These are phyloP conservation scores for Papilio protenor DNA, from an alignment of 2,888 invertebrate species.

Conservation along the genomic window DNA sequence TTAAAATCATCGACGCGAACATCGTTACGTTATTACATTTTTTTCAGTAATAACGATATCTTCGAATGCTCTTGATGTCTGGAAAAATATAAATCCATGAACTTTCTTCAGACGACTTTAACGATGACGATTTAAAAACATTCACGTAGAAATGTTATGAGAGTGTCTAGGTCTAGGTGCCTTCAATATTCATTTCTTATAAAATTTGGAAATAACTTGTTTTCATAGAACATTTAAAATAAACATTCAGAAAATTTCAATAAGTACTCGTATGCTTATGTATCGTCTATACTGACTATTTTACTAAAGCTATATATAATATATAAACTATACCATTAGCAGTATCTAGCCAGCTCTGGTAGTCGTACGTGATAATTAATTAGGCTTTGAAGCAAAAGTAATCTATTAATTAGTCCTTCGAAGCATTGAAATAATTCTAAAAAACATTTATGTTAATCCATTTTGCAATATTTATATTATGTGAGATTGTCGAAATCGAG, in stretches of 20 bases:
- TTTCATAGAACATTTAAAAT: neutral
- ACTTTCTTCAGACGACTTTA: neutral
- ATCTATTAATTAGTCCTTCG: too few relatives aligned
- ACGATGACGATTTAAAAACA: neutral
- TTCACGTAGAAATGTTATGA: slow-evolving; percentile 15
- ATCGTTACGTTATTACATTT: neutral
- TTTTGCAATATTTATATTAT: too few relatives aligned
- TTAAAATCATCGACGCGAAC: neutral
- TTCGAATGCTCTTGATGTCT: neutral
- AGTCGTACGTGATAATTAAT: too few relatives aligned
- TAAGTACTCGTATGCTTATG: neutral
- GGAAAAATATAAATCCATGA: neutral
- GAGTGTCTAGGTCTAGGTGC: neutral
- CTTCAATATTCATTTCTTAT: neutral
- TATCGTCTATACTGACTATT: neutral
- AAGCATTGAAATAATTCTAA: too few relatives aligned
- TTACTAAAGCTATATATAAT: too few relatives aligned
- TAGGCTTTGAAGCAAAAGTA: too few relatives aligned
- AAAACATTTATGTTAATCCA: too few relatives aligned
- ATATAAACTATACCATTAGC: too few relatives aligned
- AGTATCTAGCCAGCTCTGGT: too few relatives aligned
- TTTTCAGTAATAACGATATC: neutral
- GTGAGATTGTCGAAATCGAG: too few relatives aligned
- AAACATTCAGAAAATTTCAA: neutral
- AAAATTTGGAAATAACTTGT: neutral